Evolutionary conservation across 2,113 vertebrate species (phyloP).

Genomic region (Prolemur simus): DNA sequence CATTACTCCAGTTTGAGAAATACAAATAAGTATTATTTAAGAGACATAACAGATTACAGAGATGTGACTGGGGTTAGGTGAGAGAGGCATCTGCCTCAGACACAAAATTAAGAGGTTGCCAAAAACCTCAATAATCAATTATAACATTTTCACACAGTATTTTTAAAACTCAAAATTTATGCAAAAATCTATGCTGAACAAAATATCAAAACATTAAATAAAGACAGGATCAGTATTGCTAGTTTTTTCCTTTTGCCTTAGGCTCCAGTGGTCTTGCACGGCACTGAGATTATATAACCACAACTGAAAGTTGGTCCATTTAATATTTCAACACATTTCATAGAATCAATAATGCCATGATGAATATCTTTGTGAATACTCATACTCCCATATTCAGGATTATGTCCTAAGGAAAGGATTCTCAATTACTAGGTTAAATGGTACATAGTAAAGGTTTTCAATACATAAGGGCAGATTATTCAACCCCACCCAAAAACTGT

Average conservation of each 20-base stretch:
- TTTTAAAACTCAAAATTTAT: constrained; percentile 3
- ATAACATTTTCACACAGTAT: background rate
- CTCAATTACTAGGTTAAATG: constrained; percentile 21
- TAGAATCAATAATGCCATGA: background rate
- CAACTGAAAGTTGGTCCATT: background rate
- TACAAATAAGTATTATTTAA: constrained; percentile 19
- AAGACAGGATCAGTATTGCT: background rate
- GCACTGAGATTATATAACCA: constrained; percentile 1
- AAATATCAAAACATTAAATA: constrained; percentile 36
- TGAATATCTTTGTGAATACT: background rate
- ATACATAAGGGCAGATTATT: background rate
- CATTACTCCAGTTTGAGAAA: background rate
- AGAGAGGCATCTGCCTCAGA: background rate
- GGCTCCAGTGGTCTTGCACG: background rate
- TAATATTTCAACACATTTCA: constrained; percentile 7
- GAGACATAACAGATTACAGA: background rate
- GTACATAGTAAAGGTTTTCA: constrained; percentile 12
- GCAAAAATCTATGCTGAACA: background rate
- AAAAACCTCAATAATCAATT: constrained; percentile 18
- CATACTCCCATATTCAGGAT: background rate
- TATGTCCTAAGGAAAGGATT: background rate
- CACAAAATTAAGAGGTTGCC: constrained; percentile 9
- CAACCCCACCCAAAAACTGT: background rate
- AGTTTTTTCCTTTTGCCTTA: background rate
- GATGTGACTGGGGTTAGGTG: background rate